phyloP scores from a whole-genome alignment of 2,113 vertebrate species.

The Varanus komodoensis region DNA sequence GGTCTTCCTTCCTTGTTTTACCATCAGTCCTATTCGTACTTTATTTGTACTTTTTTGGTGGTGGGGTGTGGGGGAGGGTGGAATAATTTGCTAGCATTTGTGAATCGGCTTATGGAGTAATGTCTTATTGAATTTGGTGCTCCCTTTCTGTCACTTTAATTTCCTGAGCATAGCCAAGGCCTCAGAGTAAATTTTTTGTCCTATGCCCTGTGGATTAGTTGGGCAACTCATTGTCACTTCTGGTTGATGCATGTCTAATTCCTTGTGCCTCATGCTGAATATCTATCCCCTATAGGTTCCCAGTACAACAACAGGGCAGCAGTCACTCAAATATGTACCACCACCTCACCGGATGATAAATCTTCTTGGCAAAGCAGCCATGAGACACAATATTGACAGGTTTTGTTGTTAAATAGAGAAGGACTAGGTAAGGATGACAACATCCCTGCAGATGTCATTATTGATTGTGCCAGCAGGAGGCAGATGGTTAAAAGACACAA shows the following conservation, averaged over 20 bases:
- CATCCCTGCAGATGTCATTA: conserved; percentile 75
- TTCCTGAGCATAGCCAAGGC: conserved; percentile 15
- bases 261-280: conserved; percentile 60
- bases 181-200: conserved; percentile 24
- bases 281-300: conserved; percentile 57
- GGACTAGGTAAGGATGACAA: conserved; percentile 66
- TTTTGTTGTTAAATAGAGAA: conserved; percentile 74
- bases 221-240: conserved; percentile 57
- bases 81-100: conserved; percentile 31
- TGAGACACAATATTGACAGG: conserved; percentile 75
- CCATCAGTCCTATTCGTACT: background rate
- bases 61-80: background rate
- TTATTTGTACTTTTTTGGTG: no score
- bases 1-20: conserved; percentile 5
- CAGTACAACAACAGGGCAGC: conserved; percentile 56
- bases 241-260: conserved; percentile 72
- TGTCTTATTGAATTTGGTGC: conserved; percentile 13
- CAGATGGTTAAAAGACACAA: conserved; percentile 86
- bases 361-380: conserved; percentile 70
- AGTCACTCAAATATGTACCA: conserved; percentile 66
- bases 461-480: conserved; percentile 78
- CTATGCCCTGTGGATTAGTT: conserved; percentile 51
- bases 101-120: conserved; percentile 7
- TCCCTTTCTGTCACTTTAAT: conserved; percentile 49
- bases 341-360: conserved; percentile 73